These are phyloP conservation scores for Bradynema listronoti DNA, from an alignment of 1,140 invertebrate species.

Conservation along the genomic window DNA sequence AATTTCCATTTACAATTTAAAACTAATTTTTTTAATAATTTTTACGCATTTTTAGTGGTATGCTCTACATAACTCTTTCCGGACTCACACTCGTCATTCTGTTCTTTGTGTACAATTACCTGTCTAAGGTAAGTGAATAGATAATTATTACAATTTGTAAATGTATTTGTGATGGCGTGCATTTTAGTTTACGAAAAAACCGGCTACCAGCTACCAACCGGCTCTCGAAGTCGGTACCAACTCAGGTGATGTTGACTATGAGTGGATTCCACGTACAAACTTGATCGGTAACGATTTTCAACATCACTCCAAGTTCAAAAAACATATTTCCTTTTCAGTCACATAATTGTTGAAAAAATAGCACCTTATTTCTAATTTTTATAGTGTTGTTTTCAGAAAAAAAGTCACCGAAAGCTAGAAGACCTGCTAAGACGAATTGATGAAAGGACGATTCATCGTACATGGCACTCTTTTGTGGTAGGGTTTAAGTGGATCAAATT, in stretches of 20 bases:
- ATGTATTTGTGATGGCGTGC: not conserved
- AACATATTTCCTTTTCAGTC: not conserved
- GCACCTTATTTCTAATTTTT: not conserved
- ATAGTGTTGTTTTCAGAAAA: conserved; percentile 30
- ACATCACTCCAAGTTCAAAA: not conserved
- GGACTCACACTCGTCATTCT: conserved; percentile 78
- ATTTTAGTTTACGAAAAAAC: conserved; percentile 61
- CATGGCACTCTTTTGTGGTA: too few species aligned
- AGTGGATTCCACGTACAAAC: conserved; percentile 89
- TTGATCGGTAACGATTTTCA: conserved; percentile 59
- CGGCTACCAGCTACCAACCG: conserved; percentile 61
- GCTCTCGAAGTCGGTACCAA: conserved; percentile 71
- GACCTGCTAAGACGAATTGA: conserved; percentile 9
- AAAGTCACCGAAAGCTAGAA: conserved; percentile 39
- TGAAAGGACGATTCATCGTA: too few species aligned
- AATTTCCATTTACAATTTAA: not conserved
- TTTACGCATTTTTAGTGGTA: conserved; percentile 67
- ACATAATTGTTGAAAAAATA: not conserved
- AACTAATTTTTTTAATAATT: too few species aligned
- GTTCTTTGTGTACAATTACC: conserved; percentile 80
- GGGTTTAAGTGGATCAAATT: too few species aligned
- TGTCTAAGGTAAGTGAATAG: conserved; percentile 68
- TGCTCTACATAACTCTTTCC: conserved; percentile 86
- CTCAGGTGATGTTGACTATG: conserved; percentile 80
- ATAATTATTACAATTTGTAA: conserved; percentile 31